Conservation (phyloP, 2,797 vertebrate genomes). For the Meriones psammophilus region DNA sequence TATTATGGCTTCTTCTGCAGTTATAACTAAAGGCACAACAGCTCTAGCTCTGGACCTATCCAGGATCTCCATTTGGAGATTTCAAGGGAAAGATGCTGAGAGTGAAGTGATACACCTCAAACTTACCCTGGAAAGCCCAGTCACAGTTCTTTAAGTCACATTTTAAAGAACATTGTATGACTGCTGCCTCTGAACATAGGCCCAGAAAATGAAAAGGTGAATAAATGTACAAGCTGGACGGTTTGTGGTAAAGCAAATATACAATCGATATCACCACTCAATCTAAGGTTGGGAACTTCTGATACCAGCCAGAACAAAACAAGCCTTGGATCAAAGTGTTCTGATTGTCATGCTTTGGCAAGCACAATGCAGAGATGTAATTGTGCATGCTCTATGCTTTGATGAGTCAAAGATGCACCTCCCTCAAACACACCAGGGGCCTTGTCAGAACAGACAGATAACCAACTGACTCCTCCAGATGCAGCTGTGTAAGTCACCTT, state of each 20-base stretch:
- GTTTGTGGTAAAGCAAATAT: conserved; percentile 46
- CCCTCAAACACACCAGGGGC: conserved; percentile 7
- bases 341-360: conserved; percentile 44
- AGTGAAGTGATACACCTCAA: neutral
- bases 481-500: conserved; percentile 27
- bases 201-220: conserved; percentile 48
- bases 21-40: neutral
- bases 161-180: neutral
- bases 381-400: neutral
- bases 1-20: neutral
- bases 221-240: neutral
- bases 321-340: conserved; percentile 64
- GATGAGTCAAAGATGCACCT: neutral
- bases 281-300: conserved; percentile 22
- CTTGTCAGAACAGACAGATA: conserved; percentile 69
- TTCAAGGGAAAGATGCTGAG: neutral
- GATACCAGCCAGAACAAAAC: conserved; percentile 56
- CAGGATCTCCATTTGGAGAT: neutral
- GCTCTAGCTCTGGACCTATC: neutral
- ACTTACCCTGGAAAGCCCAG: neutral
- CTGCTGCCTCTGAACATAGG: neutral
- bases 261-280: conserved; percentile 57
- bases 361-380: conserved; percentile 37
- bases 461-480: conserved; percentile 41
- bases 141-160: neutral